These are phyloP conservation scores for Nemotelus nigrinus DNA, from an alignment of 2,888 invertebrate species.

Conservation along the genomic window DNA sequence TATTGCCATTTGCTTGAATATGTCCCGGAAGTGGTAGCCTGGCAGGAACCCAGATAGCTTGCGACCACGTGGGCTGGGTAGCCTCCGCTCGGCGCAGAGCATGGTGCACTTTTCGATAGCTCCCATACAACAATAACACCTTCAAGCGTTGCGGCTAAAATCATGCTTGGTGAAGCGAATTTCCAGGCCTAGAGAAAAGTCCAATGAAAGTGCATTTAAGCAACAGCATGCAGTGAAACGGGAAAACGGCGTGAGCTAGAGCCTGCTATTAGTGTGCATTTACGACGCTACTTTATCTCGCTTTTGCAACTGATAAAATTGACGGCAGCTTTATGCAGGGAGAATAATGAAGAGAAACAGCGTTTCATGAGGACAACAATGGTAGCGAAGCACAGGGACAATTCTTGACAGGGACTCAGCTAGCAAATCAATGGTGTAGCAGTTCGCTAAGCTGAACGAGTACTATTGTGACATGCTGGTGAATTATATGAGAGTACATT, in stretches of 20 bases:
- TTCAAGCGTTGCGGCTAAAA: too few species aligned
- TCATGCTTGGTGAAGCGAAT: too few species aligned
- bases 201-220: background rate
- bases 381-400: background rate
- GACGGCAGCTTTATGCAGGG: background rate
- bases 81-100: too few species aligned
- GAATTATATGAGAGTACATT: background rate
- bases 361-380: background rate
- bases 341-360: background rate
- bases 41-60: background rate
- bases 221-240: constrained; percentile 6
- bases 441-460: background rate
- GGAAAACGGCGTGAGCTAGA: constrained; percentile 2
- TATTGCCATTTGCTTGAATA: constrained; percentile 42
- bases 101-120: too few species aligned
- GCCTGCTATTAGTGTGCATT: constrained; percentile 23
- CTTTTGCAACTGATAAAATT: constrained; percentile 13
- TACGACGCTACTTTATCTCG: constrained; percentile 6
- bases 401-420: background rate
- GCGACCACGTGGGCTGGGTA: too few species aligned
- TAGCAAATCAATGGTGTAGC: background rate
- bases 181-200: background rate
- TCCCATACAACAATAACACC: too few species aligned
- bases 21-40: constrained; percentile 21
- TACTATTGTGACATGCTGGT: background rate